Evolutionary conservation across 2,797 vertebrate species (phyloP).

Genomic region (Sebastes minor): DNA sequence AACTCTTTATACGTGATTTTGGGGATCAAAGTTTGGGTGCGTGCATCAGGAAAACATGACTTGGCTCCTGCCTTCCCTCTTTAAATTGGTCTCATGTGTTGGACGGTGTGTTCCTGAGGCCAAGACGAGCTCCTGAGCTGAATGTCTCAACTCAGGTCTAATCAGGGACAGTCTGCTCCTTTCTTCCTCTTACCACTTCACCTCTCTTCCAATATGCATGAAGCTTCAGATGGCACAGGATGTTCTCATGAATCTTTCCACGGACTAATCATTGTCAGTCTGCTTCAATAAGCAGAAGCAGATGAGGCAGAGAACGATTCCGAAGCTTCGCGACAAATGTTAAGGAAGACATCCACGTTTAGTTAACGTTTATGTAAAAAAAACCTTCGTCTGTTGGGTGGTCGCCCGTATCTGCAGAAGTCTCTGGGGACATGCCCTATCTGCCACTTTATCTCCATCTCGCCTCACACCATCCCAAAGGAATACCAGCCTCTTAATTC

Average conservation of each 20-base stretch:
- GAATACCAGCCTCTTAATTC: constrained; percentile 54
- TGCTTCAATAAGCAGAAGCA: constrained; percentile 27
- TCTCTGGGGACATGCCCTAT: constrained; percentile 32
- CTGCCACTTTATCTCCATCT: constrained; percentile 40
- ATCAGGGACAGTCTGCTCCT: constrained; percentile 45
- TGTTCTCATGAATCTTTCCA: background rate
- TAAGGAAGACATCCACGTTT: background rate
- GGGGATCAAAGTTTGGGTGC: background rate
- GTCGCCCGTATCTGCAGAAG: constrained; percentile 29
- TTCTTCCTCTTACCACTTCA: background rate
- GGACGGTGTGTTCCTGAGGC: constrained; percentile 39
- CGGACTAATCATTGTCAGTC: background rate
- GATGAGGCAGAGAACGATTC: background rate
- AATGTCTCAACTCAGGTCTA: constrained; percentile 36
- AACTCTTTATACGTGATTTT: background rate
- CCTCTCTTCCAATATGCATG: background rate
- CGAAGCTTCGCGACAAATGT: background rate
- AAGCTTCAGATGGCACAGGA: constrained; percentile 5
- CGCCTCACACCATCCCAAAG: constrained; percentile 36
- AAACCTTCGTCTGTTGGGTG: constrained; percentile 34
- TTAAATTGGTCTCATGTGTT: constrained; percentile 61
- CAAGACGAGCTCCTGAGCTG: constrained; percentile 14
- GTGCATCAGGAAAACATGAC: constrained; percentile 25
- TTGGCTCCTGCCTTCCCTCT: constrained; percentile 7
- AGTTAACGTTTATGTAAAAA: background rate